Percentiles rank a stretch among this genome's conserved stretches.
These are phyloP conservation scores for Chrysogorgia sp. DNA, from an alignment of 92 coral and sea anemone species.

Conservation along the genomic window DNA sequence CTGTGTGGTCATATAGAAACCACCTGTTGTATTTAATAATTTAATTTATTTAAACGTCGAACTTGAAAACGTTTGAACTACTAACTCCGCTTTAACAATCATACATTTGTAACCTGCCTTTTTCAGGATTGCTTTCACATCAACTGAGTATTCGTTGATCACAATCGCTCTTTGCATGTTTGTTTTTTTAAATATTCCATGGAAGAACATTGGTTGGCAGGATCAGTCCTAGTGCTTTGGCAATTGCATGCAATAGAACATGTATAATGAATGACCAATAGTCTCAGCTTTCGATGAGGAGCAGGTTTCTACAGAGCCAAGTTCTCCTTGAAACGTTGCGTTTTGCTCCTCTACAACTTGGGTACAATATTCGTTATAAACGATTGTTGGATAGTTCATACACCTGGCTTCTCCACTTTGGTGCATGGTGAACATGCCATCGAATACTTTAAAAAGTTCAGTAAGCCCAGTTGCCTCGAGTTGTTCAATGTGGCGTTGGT, in stretches of 20 bases:
- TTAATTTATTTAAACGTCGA: too few species aligned
- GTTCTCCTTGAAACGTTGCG: background rate
- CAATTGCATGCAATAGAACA: conserved; percentile 8
- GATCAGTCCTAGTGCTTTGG: conserved; percentile 6
- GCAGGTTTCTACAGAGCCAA: background rate
- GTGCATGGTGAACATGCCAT: conserved; percentile 7
- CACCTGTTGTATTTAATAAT: too few species aligned
- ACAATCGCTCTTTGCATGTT: conserved; percentile 18
- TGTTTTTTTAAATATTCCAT: background rate
- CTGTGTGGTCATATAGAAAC: too few species aligned
- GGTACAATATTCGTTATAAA: conserved; percentile 16
- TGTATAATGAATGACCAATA: background rate
- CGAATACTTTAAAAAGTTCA: conserved; percentile 11
- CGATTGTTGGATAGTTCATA: background rate
- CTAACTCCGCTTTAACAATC: too few species aligned
- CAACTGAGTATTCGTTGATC: background rate
- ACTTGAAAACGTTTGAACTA: too few species aligned
- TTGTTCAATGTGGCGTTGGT: conserved; percentile 6
- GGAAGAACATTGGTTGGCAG: background rate
- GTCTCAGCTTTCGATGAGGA: background rate
- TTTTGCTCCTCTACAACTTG: conserved; percentile 12
- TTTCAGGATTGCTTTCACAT: conserved; percentile 10
- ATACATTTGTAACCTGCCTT: background rate
- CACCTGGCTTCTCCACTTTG: conserved; percentile 26
- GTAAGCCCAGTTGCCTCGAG: conserved; percentile 3